A percentile compares a stretch with the other conserved stretches of the same genome.
phyloP scores from a whole-genome alignment of 2,113 vertebrate genomes.

The Seriola rivoliana region DNA sequence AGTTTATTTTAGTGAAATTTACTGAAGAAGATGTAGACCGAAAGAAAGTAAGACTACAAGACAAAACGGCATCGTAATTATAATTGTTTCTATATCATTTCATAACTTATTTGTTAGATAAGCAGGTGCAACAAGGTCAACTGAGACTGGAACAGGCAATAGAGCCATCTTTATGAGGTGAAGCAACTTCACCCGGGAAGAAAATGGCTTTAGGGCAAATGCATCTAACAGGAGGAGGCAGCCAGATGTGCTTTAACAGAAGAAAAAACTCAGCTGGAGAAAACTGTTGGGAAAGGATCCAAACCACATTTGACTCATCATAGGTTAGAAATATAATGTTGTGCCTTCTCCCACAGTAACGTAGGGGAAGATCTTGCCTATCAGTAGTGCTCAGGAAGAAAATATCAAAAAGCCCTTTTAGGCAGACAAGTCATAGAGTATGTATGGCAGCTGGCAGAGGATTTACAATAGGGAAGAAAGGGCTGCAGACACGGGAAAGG shows the following conservation, averaged over 20 bases:
- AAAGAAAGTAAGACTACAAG: not conserved
- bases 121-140: constrained; percentile 2
- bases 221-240: constrained; percentile 42
- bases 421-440: not conserved
- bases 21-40: not conserved
- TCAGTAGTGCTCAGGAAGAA: constrained; percentile 10
- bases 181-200: constrained; percentile 26
- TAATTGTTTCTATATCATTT: not conserved
- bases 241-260: constrained; percentile 39
- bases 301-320: constrained; percentile 47
- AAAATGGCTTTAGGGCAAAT: constrained; percentile 25
- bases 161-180: constrained; percentile 24
- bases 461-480: not conserved
- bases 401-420: not conserved
- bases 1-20: not conserved
- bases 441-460: not conserved
- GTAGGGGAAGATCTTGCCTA: not conserved
- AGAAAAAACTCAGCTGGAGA: constrained; percentile 19
- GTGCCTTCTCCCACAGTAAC: not conserved
- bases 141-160: not conserved
- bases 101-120: constrained; percentile 1
- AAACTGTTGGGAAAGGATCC: constrained; percentile 14
- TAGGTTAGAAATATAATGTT: not conserved
- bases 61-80: not conserved
- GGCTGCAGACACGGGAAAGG: constrained; percentile 13